Percentiles rank a stretch among this genome's conserved stretches.
Conservation (phyloP, 2,888 invertebrate species). For the Agriotes lineatus region DNA sequence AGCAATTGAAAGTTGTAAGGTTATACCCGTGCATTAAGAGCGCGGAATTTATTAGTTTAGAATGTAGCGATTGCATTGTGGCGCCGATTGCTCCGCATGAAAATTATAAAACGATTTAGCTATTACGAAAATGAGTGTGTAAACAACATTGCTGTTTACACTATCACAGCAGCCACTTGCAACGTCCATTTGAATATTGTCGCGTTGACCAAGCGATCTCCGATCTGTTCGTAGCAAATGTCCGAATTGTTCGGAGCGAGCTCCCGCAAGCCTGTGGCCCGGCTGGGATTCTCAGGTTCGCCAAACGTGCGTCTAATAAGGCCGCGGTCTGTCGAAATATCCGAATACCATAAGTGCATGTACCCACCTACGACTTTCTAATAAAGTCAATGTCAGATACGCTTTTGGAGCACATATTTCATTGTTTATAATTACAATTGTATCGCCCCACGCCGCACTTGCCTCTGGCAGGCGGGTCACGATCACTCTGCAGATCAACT, state of each 20-base stretch:
- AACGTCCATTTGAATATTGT: too few relatives aligned
- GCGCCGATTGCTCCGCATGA: not conserved
- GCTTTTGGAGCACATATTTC: conserved; percentile 26
- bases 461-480: conserved; percentile 19
- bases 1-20: conserved; percentile 18
- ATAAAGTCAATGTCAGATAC: conserved; percentile 35
- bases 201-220: too few relatives aligned
- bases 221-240: too few relatives aligned
- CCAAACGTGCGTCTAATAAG: too few relatives aligned
- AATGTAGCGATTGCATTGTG: conserved; percentile 6
- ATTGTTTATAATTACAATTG: conserved; percentile 32
- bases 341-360: conserved; percentile 6
- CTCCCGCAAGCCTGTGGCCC: too few relatives aligned
- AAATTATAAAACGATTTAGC: conserved; percentile 10
- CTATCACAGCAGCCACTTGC: not conserved
- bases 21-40: not conserved
- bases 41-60: conserved; percentile 18
- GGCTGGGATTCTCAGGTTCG: too few relatives aligned
- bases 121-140: not conserved
- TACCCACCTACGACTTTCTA: conserved; percentile 33
- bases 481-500: conserved; percentile 18
- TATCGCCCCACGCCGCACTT: conserved; percentile 10
- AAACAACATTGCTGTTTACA: not conserved
- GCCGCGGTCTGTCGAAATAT: conserved; percentile 9
- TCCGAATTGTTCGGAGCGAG: too few relatives aligned